Conservation (phyloP, 1,140 invertebrate genomes). For the Lasioglossum baleicum region DNA sequence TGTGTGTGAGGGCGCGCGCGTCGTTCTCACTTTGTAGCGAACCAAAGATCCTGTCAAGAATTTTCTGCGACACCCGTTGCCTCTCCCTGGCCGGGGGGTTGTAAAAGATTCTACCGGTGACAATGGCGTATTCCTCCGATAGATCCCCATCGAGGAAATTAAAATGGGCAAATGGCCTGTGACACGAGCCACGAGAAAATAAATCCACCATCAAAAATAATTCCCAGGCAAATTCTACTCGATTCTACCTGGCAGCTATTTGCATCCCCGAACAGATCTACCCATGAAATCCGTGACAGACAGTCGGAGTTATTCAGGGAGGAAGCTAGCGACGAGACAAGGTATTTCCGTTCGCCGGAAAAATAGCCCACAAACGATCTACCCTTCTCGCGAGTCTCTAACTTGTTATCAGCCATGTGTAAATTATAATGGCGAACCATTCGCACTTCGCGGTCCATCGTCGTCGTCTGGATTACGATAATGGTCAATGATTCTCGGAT, state of each 20-base stretch:
- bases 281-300: too few species aligned
- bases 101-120: not conserved
- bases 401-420: not conserved
- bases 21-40: not conserved
- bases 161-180: too few species aligned
- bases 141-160: not conserved
- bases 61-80: not conserved
- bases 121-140: not conserved
- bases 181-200: too few species aligned
- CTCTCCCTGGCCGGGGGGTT: too few species aligned
- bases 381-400: not conserved
- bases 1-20: too few species aligned
- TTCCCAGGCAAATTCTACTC: too few species aligned
- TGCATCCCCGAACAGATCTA: too few species aligned
- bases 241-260: too few species aligned
- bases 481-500: constrained; percentile 46
- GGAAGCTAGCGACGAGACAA: not conserved
- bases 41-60: not conserved
- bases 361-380: not conserved
- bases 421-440: constrained; percentile 60
- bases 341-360: not conserved
- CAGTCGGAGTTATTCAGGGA: too few species aligned
- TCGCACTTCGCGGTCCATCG: constrained; percentile 57
- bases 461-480: constrained; percentile 48
- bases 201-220: too few species aligned